These are phyloP conservation scores for Florisuga fusca DNA, from an alignment of 2,797 vertebrate species.

Conservation along the genomic window DNA sequence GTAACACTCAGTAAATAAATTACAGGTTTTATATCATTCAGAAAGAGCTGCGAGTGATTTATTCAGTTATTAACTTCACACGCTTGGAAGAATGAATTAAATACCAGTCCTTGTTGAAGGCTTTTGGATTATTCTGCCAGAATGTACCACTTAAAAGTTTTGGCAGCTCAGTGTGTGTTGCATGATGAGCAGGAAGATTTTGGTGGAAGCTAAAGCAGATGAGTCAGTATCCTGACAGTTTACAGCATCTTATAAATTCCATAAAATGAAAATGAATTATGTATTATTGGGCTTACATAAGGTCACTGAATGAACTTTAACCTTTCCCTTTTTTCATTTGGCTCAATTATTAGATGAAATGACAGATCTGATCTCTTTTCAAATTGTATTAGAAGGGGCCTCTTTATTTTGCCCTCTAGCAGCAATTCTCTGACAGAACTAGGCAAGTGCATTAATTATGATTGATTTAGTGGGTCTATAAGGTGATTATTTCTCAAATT, in stretches of 20 bases:
- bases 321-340: slow-evolving; percentile 86
- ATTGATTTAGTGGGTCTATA: slow-evolving; percentile 93
- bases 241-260: slow-evolving; percentile 79
- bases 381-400: slow-evolving; percentile 86
- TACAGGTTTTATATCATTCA: slow-evolving; percentile 84
- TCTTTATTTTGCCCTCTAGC: slow-evolving; percentile 88
- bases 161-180: slow-evolving; percentile 3
- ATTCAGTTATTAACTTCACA: slow-evolving; percentile 83
- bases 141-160: slow-evolving; percentile 69
- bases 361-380: slow-evolving; percentile 92
- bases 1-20: slow-evolving; percentile 84
- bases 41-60: slow-evolving; percentile 78
- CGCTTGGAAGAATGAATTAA: slow-evolving; percentile 84
- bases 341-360: slow-evolving; percentile 93
- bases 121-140: slow-evolving; percentile 70
- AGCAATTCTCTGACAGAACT: slow-evolving; percentile 87
- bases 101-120: slow-evolving; percentile 69
- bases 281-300: slow-evolving; percentile 83
- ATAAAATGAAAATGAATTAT: slow-evolving; percentile 85
- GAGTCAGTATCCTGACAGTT: slow-evolving; percentile 66
- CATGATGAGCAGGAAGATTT: not conserved
- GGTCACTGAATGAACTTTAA: slow-evolving; percentile 82
- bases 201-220: slow-evolving; percentile 44
- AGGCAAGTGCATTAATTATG: slow-evolving; percentile 94
- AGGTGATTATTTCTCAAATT: slow-evolving; percentile 95